phyloP scores from a whole-genome alignment of 1,140 invertebrate genomes.

The Ganaspis sp. region DNA sequence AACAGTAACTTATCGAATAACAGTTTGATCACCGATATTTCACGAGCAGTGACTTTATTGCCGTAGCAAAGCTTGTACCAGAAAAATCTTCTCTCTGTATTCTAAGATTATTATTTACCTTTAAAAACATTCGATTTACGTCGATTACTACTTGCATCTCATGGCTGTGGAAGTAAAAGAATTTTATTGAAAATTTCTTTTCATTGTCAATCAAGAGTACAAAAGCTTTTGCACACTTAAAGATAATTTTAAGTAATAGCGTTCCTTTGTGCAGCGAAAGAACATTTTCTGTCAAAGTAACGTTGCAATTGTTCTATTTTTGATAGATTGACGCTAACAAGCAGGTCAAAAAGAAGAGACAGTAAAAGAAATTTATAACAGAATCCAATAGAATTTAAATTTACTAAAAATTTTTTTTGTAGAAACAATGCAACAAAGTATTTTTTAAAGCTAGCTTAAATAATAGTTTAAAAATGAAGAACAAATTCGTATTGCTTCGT shows the following conservation, averaged over 20 bases:
- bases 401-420: not conserved
- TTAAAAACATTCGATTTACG: not conserved
- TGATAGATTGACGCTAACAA: slow-evolving; percentile 46
- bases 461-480: not conserved
- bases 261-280: not conserved
- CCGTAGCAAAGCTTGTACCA: slow-evolving; percentile 6
- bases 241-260: not conserved
- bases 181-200: not conserved
- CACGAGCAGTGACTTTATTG: slow-evolving; percentile 15
- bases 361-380: slow-evolving; percentile 29
- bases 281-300: slow-evolving; percentile 13
- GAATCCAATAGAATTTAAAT: not conserved
- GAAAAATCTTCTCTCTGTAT: slow-evolving; percentile 2
- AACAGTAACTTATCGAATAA: slow-evolving; percentile 31
- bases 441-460: not conserved
- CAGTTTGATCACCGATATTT: slow-evolving; percentile 24
- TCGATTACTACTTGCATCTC: not conserved
- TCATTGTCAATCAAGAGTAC: not conserved
- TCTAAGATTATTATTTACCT: slow-evolving; percentile 13
- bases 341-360: slow-evolving; percentile 33
- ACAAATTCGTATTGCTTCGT: not conserved
- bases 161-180: not conserved
- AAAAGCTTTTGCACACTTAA: not conserved
- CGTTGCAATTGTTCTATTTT: slow-evolving; percentile 42
- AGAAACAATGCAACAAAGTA: not conserved